Evolutionary conservation across 2,797 vertebrate genomes (phyloP), one percentile per base, ranked within the genome.

Genomic region (Melanotaenia pygmaea): DNA sequence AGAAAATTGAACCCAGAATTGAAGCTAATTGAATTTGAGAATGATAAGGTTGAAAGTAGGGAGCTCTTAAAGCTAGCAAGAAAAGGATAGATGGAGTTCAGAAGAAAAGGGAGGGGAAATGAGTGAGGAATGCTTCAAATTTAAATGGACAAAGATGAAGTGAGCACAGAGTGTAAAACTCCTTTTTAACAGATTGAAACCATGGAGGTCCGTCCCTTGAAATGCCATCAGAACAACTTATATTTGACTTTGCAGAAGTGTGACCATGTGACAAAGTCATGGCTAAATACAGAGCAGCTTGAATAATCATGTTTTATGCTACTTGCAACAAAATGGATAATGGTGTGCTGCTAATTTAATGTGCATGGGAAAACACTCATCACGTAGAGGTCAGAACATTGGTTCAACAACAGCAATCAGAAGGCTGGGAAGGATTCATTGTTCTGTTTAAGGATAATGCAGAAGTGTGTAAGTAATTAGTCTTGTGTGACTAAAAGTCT

Each of bases 1-100:
- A 88, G 88, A 90, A 92, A 93, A 93, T 92, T 88, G 86, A 91
- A 92, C 91, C 60, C 82, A 75, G 88, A 89, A 91, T 90, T 88
- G 86, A 80, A 86, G 86, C 90, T 94, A 94, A 94, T 94, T 94
- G 90, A 94, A 94, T 93, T 88, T 80, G 82, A 87, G 87, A 84
- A 89, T 28, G 90, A 94, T 92, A 93, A 91, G 89, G 80, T 87
- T 87, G 88, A 88, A 87, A 77, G 77, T 74, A 67, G 63, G 79
- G 72, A 79, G 80, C 82, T 83, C 80, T 84, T 75, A 78, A 86
- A 90, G 74, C 71, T 40, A 34, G 78, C 22, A 64, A 78, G 77
- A 86, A 70, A 61, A 69, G 70, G 59, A 66, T 53, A 34, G 74
- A 64, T 64, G 59, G 68, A 78, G 76, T 73, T 72, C n/a, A 67